These are phyloP conservation scores for Lepidochitona cinerea DNA, from an alignment of 2,888 invertebrate species.

Conservation along the genomic window DNA sequence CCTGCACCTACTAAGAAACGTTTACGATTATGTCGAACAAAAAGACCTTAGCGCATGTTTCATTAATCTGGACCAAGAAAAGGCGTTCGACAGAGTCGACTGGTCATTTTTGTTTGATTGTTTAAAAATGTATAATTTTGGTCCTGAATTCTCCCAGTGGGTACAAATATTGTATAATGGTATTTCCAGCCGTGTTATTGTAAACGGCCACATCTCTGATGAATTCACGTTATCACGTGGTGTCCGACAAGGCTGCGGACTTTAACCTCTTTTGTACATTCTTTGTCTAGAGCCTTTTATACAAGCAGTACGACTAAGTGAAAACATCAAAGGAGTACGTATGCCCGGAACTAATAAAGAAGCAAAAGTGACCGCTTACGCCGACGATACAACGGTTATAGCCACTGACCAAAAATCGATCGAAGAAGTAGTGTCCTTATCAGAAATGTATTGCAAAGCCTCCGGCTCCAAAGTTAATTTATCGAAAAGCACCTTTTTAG, in stretches of 20 bases:
- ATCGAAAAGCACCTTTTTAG: constrained; percentile 22
- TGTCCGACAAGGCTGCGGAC: not conserved
- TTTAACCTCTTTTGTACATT: not conserved
- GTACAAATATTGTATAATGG: too few species aligned
- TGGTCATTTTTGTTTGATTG: constrained; percentile 32
- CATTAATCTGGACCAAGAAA: constrained; percentile 39
- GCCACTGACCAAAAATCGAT: constrained; percentile 7
- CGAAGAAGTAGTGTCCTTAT: not conserved
- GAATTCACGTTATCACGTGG: constrained; percentile 2
- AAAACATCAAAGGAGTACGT: constrained; percentile 16
- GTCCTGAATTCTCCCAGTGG: too few species aligned
- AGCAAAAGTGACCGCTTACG: constrained; percentile 12
- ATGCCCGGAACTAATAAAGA: constrained; percentile 13
- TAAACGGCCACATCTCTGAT: not conserved
- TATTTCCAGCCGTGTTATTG: not conserved
- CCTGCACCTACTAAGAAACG: constrained; percentile 30
- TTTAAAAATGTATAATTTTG: constrained; percentile 33
- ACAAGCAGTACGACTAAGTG: not conserved
- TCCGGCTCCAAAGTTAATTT: constrained; percentile 30
- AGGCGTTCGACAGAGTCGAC: constrained; percentile 40
- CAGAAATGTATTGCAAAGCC: constrained; percentile 8
- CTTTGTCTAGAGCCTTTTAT: not conserved
- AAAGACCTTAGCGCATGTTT: constrained; percentile 30
- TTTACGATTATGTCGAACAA: constrained; percentile 33
- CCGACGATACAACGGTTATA: constrained; percentile 17